Evolutionary conservation across 2,797 vertebrate species (phyloP), one percentile per base, ranked within the genome.

Genomic region (Podarcis lilfordi): DNA sequence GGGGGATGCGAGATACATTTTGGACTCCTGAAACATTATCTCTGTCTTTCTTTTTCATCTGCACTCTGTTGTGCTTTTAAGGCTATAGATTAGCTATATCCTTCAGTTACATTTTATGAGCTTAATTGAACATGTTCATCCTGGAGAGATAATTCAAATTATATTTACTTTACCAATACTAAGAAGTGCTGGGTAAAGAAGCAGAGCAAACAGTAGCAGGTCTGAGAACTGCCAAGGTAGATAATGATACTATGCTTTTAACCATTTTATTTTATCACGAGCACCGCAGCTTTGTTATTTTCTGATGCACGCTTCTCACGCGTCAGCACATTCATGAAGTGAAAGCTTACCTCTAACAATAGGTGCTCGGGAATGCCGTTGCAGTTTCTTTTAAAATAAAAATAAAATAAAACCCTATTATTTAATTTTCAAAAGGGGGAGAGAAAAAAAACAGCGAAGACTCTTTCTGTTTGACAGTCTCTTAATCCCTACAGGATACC

Each of bases 401-500:
- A 64, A 91, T 40, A 88, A 84, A 80, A 81, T 55, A 55, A 89
- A 72, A 71, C 37, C 69, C 64, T 92, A 37, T 17, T 35, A 74
- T 35, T 59, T 85, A 88, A 89, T 92, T 95, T 89, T 89, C 89
- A 92, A 92, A 87, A 75, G 92, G 71, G 78, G 25, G 69, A 72
- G n/a, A 32, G 5, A 21, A 15, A n/a, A n/a, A n/a, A 40, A 32
- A 19, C n/a, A 91, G 37, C 88, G 43, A 90, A 90, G 35, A 45
- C 35, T 91, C 86, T 84, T 43, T 92, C 90, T 84, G 81, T 84
- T 77, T 86, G 88, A 85, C 55, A 88, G 59, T 74, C 45, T 92
- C 91, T 93, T 95, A 91, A 92, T 93, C 72, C 5, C 87, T 86
- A 84, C 85, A 88, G 90, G 89, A 94, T 84, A 91, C 68, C 76